Conservation (phyloP, 2,113 vertebrate genomes). For the Corvus hawaiiensis region DNA sequence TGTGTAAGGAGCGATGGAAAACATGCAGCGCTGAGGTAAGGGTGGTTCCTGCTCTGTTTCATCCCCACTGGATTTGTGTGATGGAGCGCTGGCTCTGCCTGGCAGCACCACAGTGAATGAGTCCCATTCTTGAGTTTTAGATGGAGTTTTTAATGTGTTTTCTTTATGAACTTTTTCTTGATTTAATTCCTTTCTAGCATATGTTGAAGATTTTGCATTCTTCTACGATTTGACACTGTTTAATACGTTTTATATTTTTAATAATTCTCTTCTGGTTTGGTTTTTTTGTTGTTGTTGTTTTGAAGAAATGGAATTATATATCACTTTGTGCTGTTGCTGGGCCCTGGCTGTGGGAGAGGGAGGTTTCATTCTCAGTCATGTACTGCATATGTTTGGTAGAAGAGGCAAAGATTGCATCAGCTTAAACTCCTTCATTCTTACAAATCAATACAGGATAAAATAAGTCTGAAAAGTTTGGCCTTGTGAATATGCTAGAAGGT, state of each 20-base stretch:
- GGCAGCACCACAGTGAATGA: background rate
- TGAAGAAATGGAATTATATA: background rate
- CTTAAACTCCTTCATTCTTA: background rate
- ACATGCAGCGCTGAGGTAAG: slow-evolving; percentile 85
- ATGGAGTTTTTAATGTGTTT: background rate
- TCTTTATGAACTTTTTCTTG: background rate
- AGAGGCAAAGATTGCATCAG: background rate
- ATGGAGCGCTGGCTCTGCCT: background rate
- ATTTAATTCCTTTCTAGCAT: background rate
- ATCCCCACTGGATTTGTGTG: background rate
- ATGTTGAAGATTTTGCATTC: background rate
- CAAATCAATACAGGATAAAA: background rate
- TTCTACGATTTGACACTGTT: background rate
- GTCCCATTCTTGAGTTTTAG: background rate
- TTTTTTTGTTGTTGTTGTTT: background rate
- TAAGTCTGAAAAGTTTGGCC: background rate
- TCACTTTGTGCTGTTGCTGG: background rate
- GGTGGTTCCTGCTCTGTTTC: background rate
- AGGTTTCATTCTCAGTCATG: background rate
- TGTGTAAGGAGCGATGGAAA: slow-evolving; percentile 87
- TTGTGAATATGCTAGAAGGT: background rate
- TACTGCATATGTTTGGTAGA: background rate
- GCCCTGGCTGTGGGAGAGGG: background rate
- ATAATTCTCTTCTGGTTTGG: background rate
- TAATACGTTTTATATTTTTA: background rate